Evolutionary conservation across 2,888 invertebrate species (phyloP).

Genomic region (Cheiracanthium punctorium): DNA sequence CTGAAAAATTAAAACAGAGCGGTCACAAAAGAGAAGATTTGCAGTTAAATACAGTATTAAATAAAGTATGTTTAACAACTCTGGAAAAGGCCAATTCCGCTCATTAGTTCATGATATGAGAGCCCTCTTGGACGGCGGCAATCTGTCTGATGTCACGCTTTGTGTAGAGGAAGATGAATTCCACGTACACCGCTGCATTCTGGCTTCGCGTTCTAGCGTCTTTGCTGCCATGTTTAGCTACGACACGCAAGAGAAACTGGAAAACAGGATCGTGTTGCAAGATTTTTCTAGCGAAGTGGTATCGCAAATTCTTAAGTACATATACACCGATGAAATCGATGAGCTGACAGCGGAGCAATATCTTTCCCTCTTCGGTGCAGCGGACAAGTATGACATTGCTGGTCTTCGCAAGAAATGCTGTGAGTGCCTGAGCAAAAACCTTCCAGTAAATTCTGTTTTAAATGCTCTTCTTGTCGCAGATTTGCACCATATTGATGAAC

Average conservation of each 20-base stretch:
- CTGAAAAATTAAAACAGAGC: too few relatives aligned
- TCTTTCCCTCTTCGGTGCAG: slow-evolving; percentile 28
- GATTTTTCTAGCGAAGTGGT: slow-evolving; percentile 17
- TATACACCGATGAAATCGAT: slow-evolving; percentile 38
- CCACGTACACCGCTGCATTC: not conserved
- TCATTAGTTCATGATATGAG: not conserved
- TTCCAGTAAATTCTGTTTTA: slow-evolving; percentile 12
- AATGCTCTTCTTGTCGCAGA: slow-evolving; percentile 23
- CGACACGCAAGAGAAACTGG: not conserved
- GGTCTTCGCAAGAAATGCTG: slow-evolving; percentile 31
- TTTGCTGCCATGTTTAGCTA: not conserved
- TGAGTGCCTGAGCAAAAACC: not conserved
- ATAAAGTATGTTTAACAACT: too few relatives aligned
- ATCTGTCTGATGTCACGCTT: slow-evolving; percentile 30
- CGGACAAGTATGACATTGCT: slow-evolving; percentile 40
- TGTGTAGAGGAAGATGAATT: not conserved
- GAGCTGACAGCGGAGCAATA: slow-evolving; percentile 17
- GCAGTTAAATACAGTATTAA: too few relatives aligned
- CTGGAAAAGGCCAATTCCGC: too few relatives aligned
- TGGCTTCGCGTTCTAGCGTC: not conserved
- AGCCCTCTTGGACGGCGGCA: slow-evolving; percentile 11
- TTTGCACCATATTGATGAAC: slow-evolving; percentile 28
- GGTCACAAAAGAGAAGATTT: too few relatives aligned
- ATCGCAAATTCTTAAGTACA: slow-evolving; percentile 16
- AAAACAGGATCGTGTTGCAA: not conserved